Evolutionary conservation across 2,888 invertebrate species (phyloP), one percentile per base, ranked within the genome.

Genomic region (Stictocephala bisonia): DNA sequence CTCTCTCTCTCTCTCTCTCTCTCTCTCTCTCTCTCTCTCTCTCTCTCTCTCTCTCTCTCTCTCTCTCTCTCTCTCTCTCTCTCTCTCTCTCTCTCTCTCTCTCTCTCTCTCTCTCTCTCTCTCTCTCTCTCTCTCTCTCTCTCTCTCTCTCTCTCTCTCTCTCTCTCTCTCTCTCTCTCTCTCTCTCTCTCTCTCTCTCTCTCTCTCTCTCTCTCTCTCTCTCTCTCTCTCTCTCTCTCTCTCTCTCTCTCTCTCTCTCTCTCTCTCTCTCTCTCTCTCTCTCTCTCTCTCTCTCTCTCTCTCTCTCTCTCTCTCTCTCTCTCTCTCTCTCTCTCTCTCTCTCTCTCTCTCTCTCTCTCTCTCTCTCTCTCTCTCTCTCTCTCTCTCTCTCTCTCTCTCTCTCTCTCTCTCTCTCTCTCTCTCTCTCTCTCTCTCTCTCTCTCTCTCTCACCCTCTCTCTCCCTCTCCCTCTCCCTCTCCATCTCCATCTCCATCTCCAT

Each of bases 1-100:
- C 69, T 27, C 51, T 53, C 70, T 24, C 76, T 58, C 71, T 27
- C 70, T 51, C 66, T 13, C 66, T 64, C 71, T 27, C 60, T 22
- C 26, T 40, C 40, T 35, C 68, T 51, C 27, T 20, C 56, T 26
- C 26, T 53, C 29, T 66, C 41, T 69, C 40, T 18, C 67, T 27
- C 24, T 18, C 24, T 50, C 29, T 48, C 29, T 31, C 53, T 27
- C 35, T 56, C 24, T 29, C 31, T 26, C 70, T 56, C 20, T 9
- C 58, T 22, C 31, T 44, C 3, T 29, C 41, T 56, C 29, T 70
- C 18, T 22, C 50, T 41, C 64, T 71, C 48, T 24, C 20, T 56
- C 44, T 27, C 44, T 24, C 9, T 40, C 41, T 27, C 29, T 0
- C 22, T 44, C 71, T 35, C 35, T 41, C 41, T 51, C 56, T 22